A percentile compares a stretch with the other conserved stretches of the same genome.
phyloP scores from a whole-genome alignment of 2,888 invertebrate genomes.

The Prionchulus punctatus region DNA sequence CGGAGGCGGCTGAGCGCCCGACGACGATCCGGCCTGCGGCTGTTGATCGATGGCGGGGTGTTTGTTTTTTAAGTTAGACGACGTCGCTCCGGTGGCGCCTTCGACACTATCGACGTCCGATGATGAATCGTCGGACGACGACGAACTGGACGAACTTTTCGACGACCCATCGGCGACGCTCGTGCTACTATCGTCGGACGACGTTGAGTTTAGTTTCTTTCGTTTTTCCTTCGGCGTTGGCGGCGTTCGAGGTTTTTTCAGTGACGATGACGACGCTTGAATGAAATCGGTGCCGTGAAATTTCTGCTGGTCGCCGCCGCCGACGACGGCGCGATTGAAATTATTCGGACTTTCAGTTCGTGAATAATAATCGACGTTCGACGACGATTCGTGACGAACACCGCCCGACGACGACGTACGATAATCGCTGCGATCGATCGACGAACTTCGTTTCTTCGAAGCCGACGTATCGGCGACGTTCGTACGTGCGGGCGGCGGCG shows the following conservation, averaged over 20 bases:
- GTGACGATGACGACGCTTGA: not conserved
- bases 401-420: no score
- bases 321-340: not conserved
- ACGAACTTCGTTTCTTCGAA: not conserved
- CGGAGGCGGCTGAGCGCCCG: no score
- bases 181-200: not conserved
- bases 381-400: no score
- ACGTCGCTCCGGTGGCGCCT: no score
- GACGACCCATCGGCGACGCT: not conserved
- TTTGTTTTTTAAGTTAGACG: no score
- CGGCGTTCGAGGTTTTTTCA: not conserved
- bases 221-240: not conserved
- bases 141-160: not conserved
- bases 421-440: no score
- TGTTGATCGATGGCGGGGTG: no score
- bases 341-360: not conserved
- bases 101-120: not conserved
- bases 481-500: conserved; percentile 2
- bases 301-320: no score
- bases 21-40: no score
- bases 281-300: not conserved
- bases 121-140: not conserved
- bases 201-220: not conserved
- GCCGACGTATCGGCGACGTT: not conserved
- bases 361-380: not conserved